Evolutionary conservation across 92 coral and sea anemone species (phyloP), one percentile per base, ranked within the genome.

Genomic region (Zoanthus gigantus): DNA sequence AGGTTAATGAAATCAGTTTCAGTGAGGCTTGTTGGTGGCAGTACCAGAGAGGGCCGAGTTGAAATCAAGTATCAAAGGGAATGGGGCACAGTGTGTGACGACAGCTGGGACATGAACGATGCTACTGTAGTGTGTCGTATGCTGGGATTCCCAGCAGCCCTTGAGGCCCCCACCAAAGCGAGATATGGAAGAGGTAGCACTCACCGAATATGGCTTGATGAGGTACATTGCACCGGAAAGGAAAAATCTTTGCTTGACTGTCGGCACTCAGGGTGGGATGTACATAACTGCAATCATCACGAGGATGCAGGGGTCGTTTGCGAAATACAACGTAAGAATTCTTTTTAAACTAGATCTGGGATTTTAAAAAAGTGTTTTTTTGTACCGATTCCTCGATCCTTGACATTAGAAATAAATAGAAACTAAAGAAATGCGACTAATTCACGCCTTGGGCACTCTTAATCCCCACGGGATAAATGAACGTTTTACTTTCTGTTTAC

Each of bases 11-110:
- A 23, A 10, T 73, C 42, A 42, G 77, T 73, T 73, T 46, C 56
- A 45, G 53, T 73, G 28, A 73, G 77, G 30, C 16, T 73, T 12
- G 77, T 73, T 32, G 77, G n/a, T 73, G 77, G 77, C n/a, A 73
- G 77, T 12, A 14, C 29, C 17, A 42, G 23, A 28, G 77, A 73
- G 23, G 77, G 77, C 4, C 77, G 77, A 28, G 77, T 73, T 42
- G 77, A 73, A 17, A 53, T 73, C 57, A 42, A 42, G 23, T 46
- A 46, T 17, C 77, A 73, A 5, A 31, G 77, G 54, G 77, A 73
- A 9, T 73, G 77, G 77, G 77, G 77, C 77, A 73, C 77, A 73
- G 77, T 73, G 7, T 73, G 77, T 73, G 77, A 73, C 56, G 77
- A 73, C 77, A 73, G 11, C n/a, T 73, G 77, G 77, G 77, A 73